Conservation (phyloP, 2,888 invertebrate genomes). For the Mimachlamys varia region DNA sequence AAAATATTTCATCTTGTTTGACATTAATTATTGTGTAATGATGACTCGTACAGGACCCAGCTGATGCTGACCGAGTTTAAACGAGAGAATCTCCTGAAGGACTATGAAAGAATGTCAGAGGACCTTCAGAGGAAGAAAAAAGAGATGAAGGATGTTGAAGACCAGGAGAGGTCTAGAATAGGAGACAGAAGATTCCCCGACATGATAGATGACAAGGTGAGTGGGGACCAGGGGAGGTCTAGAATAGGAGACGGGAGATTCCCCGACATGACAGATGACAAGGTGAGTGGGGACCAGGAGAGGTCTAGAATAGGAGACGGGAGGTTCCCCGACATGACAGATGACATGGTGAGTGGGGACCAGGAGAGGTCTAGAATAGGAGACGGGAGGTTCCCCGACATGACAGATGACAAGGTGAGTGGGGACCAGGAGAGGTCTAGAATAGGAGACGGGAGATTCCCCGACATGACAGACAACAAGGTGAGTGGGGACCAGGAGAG, state of each 20-base stretch:
- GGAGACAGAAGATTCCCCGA: constrained; percentile 65
- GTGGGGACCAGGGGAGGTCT: constrained; percentile 64
- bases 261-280: constrained; percentile 52
- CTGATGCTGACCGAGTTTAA: constrained; percentile 79
- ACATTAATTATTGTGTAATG: no score
- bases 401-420: constrained; percentile 58
- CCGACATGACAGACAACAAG: constrained; percentile 56
- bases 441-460: constrained; percentile 65
- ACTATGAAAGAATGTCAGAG: constrained; percentile 71
- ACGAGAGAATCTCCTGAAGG: constrained; percentile 74
- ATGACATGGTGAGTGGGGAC: constrained; percentile 65
- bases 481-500: constrained; percentile 66
- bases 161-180: constrained; percentile 62
- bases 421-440: constrained; percentile 65
- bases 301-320: constrained; percentile 65
- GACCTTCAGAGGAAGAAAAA: constrained; percentile 69
- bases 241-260: constrained; percentile 67
- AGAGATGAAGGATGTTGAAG: constrained; percentile 64
- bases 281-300: constrained; percentile 67
- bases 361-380: constrained; percentile 64
- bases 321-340: constrained; percentile 53
- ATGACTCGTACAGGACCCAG: constrained; percentile 73
- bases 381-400: constrained; percentile 62
- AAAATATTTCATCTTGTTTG: no score
- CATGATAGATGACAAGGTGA: constrained; percentile 61